phyloP scores from a whole-genome alignment of 2,113 vertebrate species.

The Odontophorus gujanensis region DNA sequence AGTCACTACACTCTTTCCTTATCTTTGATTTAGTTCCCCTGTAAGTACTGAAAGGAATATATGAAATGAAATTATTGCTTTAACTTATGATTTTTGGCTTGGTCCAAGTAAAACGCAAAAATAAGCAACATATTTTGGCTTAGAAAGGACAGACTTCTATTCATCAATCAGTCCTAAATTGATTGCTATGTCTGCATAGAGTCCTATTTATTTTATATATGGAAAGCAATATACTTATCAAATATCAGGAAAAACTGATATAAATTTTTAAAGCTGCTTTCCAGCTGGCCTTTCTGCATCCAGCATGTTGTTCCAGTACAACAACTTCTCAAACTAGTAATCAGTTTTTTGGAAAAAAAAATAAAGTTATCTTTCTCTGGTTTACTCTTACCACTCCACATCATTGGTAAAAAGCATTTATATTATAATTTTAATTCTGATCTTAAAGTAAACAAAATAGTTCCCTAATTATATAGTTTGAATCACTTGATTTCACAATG shows the following conservation, averaged over 20 bases:
- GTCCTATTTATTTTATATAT: not conserved
- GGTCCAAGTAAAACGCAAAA: not conserved
- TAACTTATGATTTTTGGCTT: not conserved
- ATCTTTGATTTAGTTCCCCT: not conserved
- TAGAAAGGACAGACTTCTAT: not conserved
- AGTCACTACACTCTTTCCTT: not conserved
- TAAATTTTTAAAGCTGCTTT: not conserved
- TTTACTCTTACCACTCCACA: not conserved
- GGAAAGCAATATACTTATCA: not conserved
- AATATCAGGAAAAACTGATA: not conserved
- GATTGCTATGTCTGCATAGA: not conserved
- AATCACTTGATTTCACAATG: not conserved
- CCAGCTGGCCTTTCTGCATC: not conserved
- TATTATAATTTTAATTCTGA: not conserved
- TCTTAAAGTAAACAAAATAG: not conserved
- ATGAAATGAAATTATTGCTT: not conserved
- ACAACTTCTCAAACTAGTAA: not conserved
- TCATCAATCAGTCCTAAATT: not conserved
- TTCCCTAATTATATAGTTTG: not conserved
- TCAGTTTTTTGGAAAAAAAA: slow-evolving; percentile 10
- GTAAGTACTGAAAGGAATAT: not conserved
- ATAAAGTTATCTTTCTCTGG: not conserved
- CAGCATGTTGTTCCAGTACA: not conserved
- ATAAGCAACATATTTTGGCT: not conserved
- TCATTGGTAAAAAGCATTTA: not conserved